phyloP scores from a whole-genome alignment of 2,888 invertebrate species.

The Limnephilus auricula region DNA sequence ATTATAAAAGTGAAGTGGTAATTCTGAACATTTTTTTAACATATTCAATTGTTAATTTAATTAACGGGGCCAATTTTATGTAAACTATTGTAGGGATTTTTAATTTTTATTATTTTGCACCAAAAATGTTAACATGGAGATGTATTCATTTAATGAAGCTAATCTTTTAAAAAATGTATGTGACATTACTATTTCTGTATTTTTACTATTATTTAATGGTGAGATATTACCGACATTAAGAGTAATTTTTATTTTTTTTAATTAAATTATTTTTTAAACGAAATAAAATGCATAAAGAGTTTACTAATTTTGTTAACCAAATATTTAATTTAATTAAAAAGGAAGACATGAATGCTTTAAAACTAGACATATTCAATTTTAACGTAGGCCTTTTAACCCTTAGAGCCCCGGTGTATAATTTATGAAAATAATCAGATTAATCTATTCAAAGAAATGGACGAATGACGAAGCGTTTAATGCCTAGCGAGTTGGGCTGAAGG shows the following conservation, averaged over 20 bases:
- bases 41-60: not conserved
- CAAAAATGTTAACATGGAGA: not conserved
- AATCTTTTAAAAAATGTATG: not conserved
- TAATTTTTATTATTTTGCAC: not conserved
- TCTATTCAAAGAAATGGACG: conserved; percentile 37
- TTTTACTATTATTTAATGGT: not conserved
- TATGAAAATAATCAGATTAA: conserved; percentile 10
- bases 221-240: too few species aligned
- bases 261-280: not conserved
- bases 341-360: conserved; percentile 37
- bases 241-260: not conserved
- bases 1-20: not conserved
- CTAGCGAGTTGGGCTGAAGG: conserved; percentile 30
- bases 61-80: not conserved
- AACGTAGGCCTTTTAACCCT: conserved; percentile 26
- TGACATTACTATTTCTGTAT: not conserved
- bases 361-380: not conserved
- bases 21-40: not conserved
- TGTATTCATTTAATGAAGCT: not conserved
- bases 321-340: not conserved
- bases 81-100: too few species aligned
- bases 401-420: conserved; percentile 24
- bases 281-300: not conserved
- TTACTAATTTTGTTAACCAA: not conserved
- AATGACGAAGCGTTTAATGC: conserved; percentile 43